These are phyloP conservation scores for Meta bourneti DNA, from an alignment of 2,888 invertebrate species.

Conservation along the genomic window DNA sequence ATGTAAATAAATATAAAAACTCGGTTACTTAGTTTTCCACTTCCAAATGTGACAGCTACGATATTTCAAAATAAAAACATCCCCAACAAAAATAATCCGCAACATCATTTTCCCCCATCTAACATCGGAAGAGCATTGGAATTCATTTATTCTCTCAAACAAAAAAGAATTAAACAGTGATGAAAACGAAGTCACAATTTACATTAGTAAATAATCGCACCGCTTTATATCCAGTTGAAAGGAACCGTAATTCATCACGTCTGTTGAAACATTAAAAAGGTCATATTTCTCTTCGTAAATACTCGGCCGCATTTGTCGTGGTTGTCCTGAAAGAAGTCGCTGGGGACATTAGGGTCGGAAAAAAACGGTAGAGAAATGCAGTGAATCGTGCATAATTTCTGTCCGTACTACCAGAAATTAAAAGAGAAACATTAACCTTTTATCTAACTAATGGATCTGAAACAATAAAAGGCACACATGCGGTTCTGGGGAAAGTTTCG, in stretches of 20 bases:
- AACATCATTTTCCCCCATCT: too few species aligned
- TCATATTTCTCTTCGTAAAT: conserved; percentile 58
- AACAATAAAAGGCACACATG: not conserved
- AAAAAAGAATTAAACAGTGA: not conserved
- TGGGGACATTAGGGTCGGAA: conserved; percentile 44
- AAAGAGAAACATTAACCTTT: conserved; percentile 65
- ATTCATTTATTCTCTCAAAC: not conserved
- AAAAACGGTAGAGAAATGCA: conserved; percentile 2
- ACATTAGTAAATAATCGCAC: conserved; percentile 34
- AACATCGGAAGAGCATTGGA: not conserved
- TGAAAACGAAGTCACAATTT: conserved; percentile 34
- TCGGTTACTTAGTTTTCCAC: too few species aligned
- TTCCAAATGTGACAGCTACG: not conserved
- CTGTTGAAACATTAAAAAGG: conserved; percentile 44
- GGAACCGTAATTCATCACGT: conserved; percentile 56
- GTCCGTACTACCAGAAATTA: conserved; percentile 57
- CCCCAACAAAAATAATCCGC: too few species aligned
- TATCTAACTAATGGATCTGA: conserved; percentile 65
- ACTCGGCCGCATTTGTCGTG: conserved; percentile 39
- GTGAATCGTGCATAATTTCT: conserved; percentile 53
- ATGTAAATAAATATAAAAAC: not conserved
- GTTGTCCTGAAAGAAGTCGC: conserved; percentile 57
- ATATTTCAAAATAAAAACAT: not conserved
- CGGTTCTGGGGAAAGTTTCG: not conserved
- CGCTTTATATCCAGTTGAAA: conserved; percentile 35